Evolutionary conservation across 2,797 vertebrate species (phyloP).

Genomic region (Discoglossus pictus): DNA sequence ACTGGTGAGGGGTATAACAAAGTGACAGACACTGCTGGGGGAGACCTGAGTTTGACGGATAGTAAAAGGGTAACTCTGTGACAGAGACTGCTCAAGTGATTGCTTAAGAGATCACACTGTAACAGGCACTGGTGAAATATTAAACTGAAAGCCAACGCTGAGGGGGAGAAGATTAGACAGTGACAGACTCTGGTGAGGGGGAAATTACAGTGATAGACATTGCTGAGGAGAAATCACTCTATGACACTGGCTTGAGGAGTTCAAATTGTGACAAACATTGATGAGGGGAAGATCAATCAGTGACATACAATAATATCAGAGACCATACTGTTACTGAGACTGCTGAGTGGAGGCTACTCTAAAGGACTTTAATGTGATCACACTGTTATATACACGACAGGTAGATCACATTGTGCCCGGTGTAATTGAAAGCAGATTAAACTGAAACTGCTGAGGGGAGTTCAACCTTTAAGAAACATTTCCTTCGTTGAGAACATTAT

Average conservation of each 20-base stretch:
- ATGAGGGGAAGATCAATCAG: too few relatives aligned
- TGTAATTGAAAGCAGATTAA: too few relatives aligned
- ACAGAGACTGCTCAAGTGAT: not conserved
- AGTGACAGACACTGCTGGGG: slow-evolving; percentile 18
- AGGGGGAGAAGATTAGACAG: not conserved
- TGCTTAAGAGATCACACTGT: not conserved
- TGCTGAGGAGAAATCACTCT: not conserved
- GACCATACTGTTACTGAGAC: too few relatives aligned
- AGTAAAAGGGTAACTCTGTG: not conserved
- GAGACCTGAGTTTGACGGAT: not conserved
- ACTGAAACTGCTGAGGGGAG: too few relatives aligned
- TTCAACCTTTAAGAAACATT: too few relatives aligned
- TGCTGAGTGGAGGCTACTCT: too few relatives aligned
- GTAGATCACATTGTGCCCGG: too few relatives aligned
- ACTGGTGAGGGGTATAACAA: not conserved
- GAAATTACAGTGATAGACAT: not conserved
- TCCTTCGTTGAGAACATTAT: too few relatives aligned
- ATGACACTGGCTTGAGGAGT: not conserved
- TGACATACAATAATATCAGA: too few relatives aligned
- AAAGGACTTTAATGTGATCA: too few relatives aligned
- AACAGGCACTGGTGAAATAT: not conserved
- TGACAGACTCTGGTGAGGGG: not conserved
- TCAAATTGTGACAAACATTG: not conserved
- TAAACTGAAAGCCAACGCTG: not conserved
- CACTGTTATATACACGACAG: too few relatives aligned